Evolutionary conservation across 1,140 invertebrate species (phyloP), one percentile per base, ranked within the genome.

Genomic region (Bradynema listronoti): DNA sequence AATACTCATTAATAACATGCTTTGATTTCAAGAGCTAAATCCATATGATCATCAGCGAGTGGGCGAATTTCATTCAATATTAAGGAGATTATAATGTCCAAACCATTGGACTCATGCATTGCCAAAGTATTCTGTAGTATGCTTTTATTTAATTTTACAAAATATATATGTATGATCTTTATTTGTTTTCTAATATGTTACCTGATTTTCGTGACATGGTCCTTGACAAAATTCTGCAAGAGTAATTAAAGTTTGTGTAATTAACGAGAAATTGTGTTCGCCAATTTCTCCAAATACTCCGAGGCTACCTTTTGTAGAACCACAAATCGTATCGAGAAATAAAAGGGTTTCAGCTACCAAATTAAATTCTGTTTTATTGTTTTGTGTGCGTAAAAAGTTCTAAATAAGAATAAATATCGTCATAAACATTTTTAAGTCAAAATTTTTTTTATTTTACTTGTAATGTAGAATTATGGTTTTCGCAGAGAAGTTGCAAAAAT

Each of bases 181-280:
- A 63, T 50, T 42, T n/a, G 16, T 34, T 45, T 11, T 39, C 11
- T 19, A 19, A 39, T 19, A 51, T 56, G 62, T 24, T 47, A 79
- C 79, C 73, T 84, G 84, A 81, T 99, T 99, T 67, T 96, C 93
- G 79, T 96, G 91, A 80, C 94, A 99, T 1, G 95, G 95, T 9
- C 91, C 88, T 82, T 99, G 95, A 77, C 95, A 99, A 81, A 97
- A 99, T 80, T 99, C 95, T 0, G 95, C 99, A n/a, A 99, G 83
- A 0, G 91, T 97, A 80, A 94, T 89, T 11, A 99, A 78, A 0
- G 93, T 97, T 81, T 99, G 95, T 81, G 96, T 96, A 64, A 99
- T 96, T 16, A 99, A 82, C 0, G 87, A 84, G 24, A 98, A 92
- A 77, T 99, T 99, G 49, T 90, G 86, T 80, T 98, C 93, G 73